These are phyloP conservation scores for Oncorhynchus mykiss DNA, from an alignment of 2,113 vertebrate species.

Conservation along the genomic window DNA sequence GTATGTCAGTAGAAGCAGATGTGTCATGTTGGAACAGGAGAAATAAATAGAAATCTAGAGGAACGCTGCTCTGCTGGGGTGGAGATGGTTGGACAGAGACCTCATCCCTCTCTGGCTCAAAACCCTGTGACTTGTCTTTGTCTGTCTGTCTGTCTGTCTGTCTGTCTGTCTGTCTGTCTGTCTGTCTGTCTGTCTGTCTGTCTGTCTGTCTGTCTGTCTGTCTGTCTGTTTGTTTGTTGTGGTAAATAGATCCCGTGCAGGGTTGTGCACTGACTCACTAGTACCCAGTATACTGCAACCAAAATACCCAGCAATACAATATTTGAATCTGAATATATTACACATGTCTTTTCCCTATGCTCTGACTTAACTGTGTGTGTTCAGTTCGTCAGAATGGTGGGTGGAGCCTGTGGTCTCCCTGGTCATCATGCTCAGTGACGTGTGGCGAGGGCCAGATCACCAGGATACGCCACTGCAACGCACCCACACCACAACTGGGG, in stretches of 20 bases:
- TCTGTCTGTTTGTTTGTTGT: too few species aligned
- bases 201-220: too few species aligned
- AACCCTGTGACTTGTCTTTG: too few species aligned
- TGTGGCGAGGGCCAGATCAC: slow-evolving; percentile 92
- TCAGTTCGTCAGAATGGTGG: slow-evolving; percentile 92
- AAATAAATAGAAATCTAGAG: slow-evolving; percentile 30
- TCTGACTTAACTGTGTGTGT: background rate
- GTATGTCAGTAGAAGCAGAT: background rate
- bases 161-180: too few species aligned
- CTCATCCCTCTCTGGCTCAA: too few species aligned
- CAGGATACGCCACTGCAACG: slow-evolving; percentile 94
- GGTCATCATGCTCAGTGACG: slow-evolving; percentile 93
- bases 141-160: too few species aligned
- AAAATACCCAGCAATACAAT: too few species aligned
- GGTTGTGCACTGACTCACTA: too few species aligned
- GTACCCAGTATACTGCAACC: too few species aligned
- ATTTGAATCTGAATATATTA: too few species aligned
- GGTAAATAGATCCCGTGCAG: too few species aligned
- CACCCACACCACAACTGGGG: slow-evolving; percentile 91
- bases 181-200: too few species aligned
- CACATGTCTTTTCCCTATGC: background rate
- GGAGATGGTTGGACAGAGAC: background rate
- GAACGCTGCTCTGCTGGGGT: background rate
- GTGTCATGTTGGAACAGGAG: slow-evolving; percentile 17
- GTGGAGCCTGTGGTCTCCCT: slow-evolving; percentile 97